Conservation (phyloP, 2,113 vertebrate species). For the Malurus melanocephalus region DNA sequence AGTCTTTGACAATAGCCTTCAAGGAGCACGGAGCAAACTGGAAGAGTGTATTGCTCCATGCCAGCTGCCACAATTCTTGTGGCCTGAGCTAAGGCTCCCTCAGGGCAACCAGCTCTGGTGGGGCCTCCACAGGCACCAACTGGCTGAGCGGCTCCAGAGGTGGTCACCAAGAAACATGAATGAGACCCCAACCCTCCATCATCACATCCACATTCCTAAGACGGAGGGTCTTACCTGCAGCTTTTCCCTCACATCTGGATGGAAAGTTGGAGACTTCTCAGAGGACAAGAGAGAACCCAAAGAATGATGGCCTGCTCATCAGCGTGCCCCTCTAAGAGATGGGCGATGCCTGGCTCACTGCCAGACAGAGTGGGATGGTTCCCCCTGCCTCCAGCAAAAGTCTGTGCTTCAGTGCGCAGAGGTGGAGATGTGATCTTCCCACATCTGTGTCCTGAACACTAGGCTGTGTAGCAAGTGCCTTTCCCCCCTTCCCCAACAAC, state of each 20-base stretch:
- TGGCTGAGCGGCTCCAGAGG: background rate
- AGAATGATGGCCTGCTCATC: no score
- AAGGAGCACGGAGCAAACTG: background rate
- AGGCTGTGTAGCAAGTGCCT: background rate
- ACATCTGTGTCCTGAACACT: background rate
- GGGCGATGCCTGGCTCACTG: no score
- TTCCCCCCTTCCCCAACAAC: background rate
- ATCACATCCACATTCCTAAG: no score
- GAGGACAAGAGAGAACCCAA: background rate
- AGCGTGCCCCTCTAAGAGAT: background rate
- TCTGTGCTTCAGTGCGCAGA: background rate
- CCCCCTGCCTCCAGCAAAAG: background rate
- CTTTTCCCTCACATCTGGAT: background rate
- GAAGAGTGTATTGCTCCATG: rapidly evolving
- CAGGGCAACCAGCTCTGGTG: rapidly evolving
- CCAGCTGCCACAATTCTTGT: background rate
- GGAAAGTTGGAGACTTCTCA: background rate
- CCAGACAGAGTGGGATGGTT: background rate
- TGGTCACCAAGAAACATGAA: background rate
- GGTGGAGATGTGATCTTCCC: rapidly evolving
- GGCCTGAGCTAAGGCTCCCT: rapidly evolving
- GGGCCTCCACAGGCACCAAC: background rate
- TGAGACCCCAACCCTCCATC: background rate
- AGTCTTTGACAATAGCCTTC: background rate
- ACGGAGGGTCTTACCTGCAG: background rate